Conservation (phyloP, 2,888 invertebrate species). For the Suillia variegata region DNA sequence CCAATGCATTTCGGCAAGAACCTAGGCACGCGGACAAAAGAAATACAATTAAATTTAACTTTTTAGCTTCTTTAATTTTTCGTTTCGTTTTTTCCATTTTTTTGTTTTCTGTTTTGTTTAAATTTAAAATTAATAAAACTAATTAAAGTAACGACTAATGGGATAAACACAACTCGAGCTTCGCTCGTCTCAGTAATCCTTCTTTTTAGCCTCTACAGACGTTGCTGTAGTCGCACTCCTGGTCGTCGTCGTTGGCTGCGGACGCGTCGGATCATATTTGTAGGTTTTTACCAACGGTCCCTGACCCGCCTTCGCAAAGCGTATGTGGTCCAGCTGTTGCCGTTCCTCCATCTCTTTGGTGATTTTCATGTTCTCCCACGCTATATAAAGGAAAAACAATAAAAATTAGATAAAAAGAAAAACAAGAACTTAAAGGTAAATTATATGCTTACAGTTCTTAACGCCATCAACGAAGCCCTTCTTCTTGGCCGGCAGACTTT, state of each 20-base stretch:
- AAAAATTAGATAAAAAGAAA: neutral
- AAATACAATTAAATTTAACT: neutral
- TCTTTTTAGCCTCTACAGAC: constrained; percentile 36
- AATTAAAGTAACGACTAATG: neutral
- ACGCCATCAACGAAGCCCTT: constrained; percentile 81
- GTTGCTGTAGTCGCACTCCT: neutral
- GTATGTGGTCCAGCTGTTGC: constrained; percentile 74
- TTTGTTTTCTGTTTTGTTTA: neutral
- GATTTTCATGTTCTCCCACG: constrained; percentile 83
- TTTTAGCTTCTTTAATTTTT: neutral
- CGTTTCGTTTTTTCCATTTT: neutral
- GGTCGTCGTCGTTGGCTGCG: constrained; percentile 48
- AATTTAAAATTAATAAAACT: neutral
- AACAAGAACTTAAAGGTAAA: too few relatives aligned
- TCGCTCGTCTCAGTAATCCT: neutral
- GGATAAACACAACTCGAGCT: too few relatives aligned
- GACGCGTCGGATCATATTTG: constrained; percentile 80
- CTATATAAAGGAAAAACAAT: too few relatives aligned
- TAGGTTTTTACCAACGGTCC: constrained; percentile 88
- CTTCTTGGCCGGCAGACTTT: constrained; percentile 69
- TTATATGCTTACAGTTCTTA: constrained; percentile 80
- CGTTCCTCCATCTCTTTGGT: constrained; percentile 78
- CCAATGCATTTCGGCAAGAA: constrained; percentile 72
- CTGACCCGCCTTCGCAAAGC: constrained; percentile 82
- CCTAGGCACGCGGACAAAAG: constrained; percentile 25